Percentiles rank a stretch among this genome's conserved stretches.
Conservation (phyloP, 2,797 vertebrate species). For the Diglossa cyanea region DNA sequence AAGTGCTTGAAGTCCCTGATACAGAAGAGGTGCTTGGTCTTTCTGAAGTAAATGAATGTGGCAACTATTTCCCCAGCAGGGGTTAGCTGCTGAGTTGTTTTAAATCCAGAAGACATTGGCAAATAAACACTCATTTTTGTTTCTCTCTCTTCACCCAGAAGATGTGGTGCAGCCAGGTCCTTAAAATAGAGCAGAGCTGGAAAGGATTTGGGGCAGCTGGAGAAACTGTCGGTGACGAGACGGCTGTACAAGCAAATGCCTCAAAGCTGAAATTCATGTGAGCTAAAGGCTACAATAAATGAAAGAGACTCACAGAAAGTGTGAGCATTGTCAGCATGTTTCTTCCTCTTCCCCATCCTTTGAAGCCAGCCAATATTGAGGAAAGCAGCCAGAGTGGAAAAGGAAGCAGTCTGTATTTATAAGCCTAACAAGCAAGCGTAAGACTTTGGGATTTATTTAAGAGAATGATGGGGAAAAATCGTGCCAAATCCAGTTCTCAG, state of each 20-base stretch:
- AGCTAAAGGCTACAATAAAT: background rate
- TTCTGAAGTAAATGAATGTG: background rate
- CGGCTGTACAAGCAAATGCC: background rate
- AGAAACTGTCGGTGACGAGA: background rate
- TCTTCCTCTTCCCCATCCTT: background rate
- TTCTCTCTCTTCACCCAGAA: background rate
- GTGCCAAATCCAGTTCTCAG: background rate
- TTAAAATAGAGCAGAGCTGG: constrained; percentile 2
- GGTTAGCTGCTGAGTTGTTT: background rate
- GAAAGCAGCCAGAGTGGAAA: constrained; percentile 21
- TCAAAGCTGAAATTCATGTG: background rate
- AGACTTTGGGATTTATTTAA: constrained; percentile 3
- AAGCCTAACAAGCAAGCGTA: background rate
- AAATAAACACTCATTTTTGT: background rate
- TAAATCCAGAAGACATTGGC: background rate
- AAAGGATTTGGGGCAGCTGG: constrained; percentile 7
- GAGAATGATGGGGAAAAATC: background rate
- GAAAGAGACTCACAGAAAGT: background rate
- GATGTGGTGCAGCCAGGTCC: background rate
- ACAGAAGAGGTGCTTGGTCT: background rate
- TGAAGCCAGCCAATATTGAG: background rate
- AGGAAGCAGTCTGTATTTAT: background rate
- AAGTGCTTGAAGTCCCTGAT: background rate
- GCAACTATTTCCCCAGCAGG: constrained; percentile 1
- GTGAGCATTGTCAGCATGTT: background rate